Evolutionary conservation across 2,113 vertebrate species (phyloP), one percentile per base, ranked within the genome.

Genomic region (Cebidichthys violaceus): DNA sequence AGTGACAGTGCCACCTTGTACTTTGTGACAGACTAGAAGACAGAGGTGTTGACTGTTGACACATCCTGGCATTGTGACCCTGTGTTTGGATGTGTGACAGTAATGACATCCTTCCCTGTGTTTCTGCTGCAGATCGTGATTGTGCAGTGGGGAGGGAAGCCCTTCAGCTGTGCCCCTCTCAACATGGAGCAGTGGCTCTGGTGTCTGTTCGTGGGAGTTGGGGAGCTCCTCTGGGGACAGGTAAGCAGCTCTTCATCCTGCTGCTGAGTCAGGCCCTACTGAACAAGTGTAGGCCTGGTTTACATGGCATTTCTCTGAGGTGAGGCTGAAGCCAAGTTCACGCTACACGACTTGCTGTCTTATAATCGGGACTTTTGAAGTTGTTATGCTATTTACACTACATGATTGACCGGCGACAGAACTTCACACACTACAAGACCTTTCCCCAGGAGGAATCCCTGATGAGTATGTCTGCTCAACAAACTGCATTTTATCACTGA

Each of bases 221-320:
- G 97, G 68, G 97, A 97, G 89, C 96, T 98, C 70, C 95, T 98
- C 80, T 98, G 97, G 97, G 97, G 97, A 68, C 97, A 98, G 97
- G 97, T 98, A 86, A 90, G 92, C 80, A 76, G 69, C 86, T 78
- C 77, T 74, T 81, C 71, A 82, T 61, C 74, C 82, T 77, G 75
- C 55, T 84, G 81, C 55, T 83, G 81, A 86, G 70, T 83, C 85
- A 79, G 76, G 84, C 78, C 41, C 20, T 52, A 37, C 74, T 43
- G 55, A 84, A 13, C 67, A 64, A 39, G 70, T 72, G 60, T 64
- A 64, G 76, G 55, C 64, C 45, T 50, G 57, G 1, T 86, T 67
- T 67, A 73, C 27, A 45, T 61, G 52, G 55, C 15, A 35, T 75
- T 72, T 67, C 70, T 79, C 65, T 35, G 75, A 84, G 66, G 70